Conservation (phyloP, 2,888 invertebrate genomes). For the Sinohyriopsis cumingii region DNA sequence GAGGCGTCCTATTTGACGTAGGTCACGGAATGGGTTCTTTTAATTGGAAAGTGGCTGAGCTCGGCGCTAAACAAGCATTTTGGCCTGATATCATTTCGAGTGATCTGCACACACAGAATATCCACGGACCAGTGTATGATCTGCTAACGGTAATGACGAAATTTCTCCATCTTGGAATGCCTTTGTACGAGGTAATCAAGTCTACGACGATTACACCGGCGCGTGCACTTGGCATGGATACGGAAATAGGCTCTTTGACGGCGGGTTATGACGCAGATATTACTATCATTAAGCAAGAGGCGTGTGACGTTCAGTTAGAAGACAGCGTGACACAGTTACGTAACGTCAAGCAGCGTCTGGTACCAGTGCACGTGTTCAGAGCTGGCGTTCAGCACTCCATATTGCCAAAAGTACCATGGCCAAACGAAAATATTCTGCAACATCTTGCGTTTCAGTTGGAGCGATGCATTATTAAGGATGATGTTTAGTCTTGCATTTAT, state of each 20-base stretch:
- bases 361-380: conserved; percentile 58
- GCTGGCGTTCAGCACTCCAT: conserved; percentile 40
- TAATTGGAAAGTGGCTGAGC: conserved; percentile 59
- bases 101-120: conserved; percentile 57
- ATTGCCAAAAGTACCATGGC: conserved; percentile 28
- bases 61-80: conserved; percentile 44
- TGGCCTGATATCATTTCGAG: conserved; percentile 62
- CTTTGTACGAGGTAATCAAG: conserved; percentile 51
- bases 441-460: too few species aligned
- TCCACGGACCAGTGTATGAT: conserved; percentile 61
- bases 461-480: too few species aligned
- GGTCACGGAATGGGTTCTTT: conserved; percentile 66
- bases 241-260: conserved; percentile 43
- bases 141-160: conserved; percentile 61
- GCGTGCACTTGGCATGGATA: conserved; percentile 37
- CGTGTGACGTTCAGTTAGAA: conserved; percentile 49
- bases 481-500: too few species aligned
- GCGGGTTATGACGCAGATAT: conserved; percentile 57
- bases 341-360: conserved; percentile 37
- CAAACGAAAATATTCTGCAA: conserved; percentile 19
- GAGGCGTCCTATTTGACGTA: conserved; percentile 62
- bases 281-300: conserved; percentile 52
- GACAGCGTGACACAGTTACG: conserved; percentile 53
- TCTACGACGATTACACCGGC: conserved; percentile 60
- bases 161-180: conserved; percentile 63